These are phyloP conservation scores for Dendroctonus valens DNA, from an alignment of 1,140 invertebrate species.

Conservation along the genomic window DNA sequence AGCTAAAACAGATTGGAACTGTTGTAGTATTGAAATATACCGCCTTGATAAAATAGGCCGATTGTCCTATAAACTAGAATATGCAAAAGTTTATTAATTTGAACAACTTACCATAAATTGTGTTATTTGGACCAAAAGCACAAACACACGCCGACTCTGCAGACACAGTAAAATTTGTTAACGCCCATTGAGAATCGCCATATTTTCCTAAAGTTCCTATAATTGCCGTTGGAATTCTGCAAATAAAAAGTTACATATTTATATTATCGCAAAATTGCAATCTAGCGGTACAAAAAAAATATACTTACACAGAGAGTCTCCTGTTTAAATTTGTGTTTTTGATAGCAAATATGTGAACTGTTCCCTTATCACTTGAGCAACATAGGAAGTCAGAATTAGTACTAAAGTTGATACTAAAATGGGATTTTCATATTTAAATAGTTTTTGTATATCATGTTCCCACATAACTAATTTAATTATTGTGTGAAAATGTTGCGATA, in stretches of 20 bases:
- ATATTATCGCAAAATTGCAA: too few species aligned
- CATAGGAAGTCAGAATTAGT: conserved; percentile 79
- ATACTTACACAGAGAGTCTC: conserved; percentile 61
- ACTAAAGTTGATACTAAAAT: conserved; percentile 82
- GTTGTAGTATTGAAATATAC: conserved; percentile 6
- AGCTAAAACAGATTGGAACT: conserved; percentile 58
- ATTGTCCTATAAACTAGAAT: background rate
- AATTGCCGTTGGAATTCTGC: conserved; percentile 66
- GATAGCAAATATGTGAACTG: conserved; percentile 87
- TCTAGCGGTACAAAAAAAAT: background rate
- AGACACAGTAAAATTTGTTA: conserved; percentile 79
- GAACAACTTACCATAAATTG: conserved; percentile 68
- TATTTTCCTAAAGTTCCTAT: conserved; percentile 69
- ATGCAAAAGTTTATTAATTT: background rate
- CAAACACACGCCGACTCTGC: conserved; percentile 84
- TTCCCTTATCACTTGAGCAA: conserved; percentile 92
- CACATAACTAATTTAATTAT: too few species aligned
- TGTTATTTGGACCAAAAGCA: conserved; percentile 73
- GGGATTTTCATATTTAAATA: conserved; percentile 25
- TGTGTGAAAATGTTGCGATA: too few species aligned
- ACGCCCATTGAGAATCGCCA: conserved; percentile 77
- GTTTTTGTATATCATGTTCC: too few species aligned
- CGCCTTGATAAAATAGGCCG: background rate
- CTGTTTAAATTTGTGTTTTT: conserved; percentile 69
- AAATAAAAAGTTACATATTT: conserved; percentile 39